Conservation (phyloP, 1,140 invertebrate species). For the Leptopilina boulardi region DNA sequence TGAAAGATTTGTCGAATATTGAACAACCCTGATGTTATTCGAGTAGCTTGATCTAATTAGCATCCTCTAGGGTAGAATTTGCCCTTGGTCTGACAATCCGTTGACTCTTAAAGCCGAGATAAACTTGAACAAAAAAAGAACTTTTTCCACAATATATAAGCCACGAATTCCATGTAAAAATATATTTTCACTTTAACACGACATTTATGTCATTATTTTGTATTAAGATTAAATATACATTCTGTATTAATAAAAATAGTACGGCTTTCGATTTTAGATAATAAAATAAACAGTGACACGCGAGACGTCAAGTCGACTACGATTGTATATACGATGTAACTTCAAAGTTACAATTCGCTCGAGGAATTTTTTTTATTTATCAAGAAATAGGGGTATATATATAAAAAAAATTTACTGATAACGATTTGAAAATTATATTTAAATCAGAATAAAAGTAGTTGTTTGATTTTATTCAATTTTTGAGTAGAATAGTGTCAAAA, state of each 20-base stretch:
- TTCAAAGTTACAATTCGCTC: not conserved
- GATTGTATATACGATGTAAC: constrained; percentile 18
- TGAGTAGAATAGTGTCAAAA: no score
- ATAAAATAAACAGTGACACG: not conserved
- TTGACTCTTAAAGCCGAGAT: constrained; percentile 65
- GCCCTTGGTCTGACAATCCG: constrained; percentile 65
- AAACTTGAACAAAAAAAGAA: constrained; percentile 49
- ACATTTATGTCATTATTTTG: not conserved
- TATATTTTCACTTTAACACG: not conserved
- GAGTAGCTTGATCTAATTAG: constrained; percentile 73
- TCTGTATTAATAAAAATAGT: not conserved
- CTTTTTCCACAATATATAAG: not conserved
- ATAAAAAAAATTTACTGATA: no score
- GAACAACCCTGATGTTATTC: constrained; percentile 67
- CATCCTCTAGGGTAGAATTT: constrained; percentile 67
- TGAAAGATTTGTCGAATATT: constrained; percentile 56
- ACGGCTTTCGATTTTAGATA: not conserved
- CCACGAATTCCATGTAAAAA: not conserved
- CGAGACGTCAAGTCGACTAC: not conserved
- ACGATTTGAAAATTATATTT: no score
- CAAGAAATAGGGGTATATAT: not conserved
- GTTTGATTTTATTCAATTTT: no score
- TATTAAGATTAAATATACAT: no score
- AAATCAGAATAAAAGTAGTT: no score
- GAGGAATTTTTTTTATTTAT: not conserved